These are phyloP conservation scores for Pogonognathellus flavescens DNA, from an alignment of 1,140 invertebrate species.

Conservation along the genomic window DNA sequence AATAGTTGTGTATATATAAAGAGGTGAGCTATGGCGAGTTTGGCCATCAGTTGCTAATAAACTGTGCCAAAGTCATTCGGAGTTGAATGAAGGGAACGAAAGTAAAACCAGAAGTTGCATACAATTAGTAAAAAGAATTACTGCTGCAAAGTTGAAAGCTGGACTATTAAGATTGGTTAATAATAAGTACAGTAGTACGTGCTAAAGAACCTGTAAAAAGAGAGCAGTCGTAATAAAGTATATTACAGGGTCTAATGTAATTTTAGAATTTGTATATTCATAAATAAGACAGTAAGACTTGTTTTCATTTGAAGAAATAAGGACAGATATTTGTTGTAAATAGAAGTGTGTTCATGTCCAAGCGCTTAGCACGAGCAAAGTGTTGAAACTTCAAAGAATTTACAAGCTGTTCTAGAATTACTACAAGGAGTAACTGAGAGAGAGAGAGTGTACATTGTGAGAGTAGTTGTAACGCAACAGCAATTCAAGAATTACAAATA, in stretches of 20 bases:
- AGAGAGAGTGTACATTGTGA: neutral
- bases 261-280: neutral
- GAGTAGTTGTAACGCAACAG: neutral
- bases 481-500: constrained; percentile 32
- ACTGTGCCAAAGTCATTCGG: constrained; percentile 43
- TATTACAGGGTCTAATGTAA: too few species aligned
- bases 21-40: constrained; percentile 29
- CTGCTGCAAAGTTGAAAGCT: constrained; percentile 37
- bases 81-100: constrained; percentile 46
- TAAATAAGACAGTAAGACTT: constrained; percentile 17
- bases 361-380: constrained; percentile 41
- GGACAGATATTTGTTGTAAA: neutral
- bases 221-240: too few species aligned
- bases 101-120: constrained; percentile 43
- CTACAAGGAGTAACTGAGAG: neutral
- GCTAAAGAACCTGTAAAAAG: too few species aligned
- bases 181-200: neutral
- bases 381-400: constrained; percentile 48
- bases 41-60: constrained; percentile 41
- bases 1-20: constrained; percentile 36
- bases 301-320: constrained; percentile 27
- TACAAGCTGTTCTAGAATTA: neutral
- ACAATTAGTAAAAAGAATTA: constrained; percentile 46
- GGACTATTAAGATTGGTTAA: constrained; percentile 28
- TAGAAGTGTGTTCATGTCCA: constrained; percentile 14